Base-by-base conservation (phyloP, 2,888 invertebrate species). In the Prenolepis imparis region DNA sequence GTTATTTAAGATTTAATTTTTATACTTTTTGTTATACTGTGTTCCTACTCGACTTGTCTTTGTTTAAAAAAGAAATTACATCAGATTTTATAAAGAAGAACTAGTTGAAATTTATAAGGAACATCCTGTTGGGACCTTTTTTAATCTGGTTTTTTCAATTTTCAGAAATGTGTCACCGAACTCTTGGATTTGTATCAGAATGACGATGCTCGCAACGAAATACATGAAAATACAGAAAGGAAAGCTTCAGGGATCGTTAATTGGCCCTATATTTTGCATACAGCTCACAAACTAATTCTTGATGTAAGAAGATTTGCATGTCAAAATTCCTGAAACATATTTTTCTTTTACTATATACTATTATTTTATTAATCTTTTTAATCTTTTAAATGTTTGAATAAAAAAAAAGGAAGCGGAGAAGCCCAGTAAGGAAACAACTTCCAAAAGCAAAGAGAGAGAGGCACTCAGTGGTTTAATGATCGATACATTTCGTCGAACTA, bases 361-460 rank as follows among this genome's bases (percentile, higher is more conserved):
- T 15, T 32, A 18, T 52, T n/a, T 11, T 2, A 28, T 18, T 59
- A 0, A 24, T 11, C n/a, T 72, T 9, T 5, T 18, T 59, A 0
- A 24, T 11, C n/a, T 72, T 9, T 5, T 18, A 0, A 0, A 72
- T 39, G 55, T 68, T 73, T 72, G 61, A 78, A 84, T 88, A 21
- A 91, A 21, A 74, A 44, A 12, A 52, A 55, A 57, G 96, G 96
- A 96, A 95, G 94, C 95, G 57, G 95, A 96, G 88, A 96, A 96
- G 91, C 94, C 93, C 92, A 95, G 36, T 24, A 78, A 78, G n/a
- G 78, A 78, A 12, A 70, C 78, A 1, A 36, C 95, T 90, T 93
- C 95, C 32, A 95, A 95, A 41, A 96, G 95, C 91, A 95, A 94
- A 18, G 95, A 93, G 84, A 92, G 94, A 63, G 59, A 84, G 36